phyloP scores from a whole-genome alignment of 1,140 invertebrate species.

The Cryptotermes secundus region DNA sequence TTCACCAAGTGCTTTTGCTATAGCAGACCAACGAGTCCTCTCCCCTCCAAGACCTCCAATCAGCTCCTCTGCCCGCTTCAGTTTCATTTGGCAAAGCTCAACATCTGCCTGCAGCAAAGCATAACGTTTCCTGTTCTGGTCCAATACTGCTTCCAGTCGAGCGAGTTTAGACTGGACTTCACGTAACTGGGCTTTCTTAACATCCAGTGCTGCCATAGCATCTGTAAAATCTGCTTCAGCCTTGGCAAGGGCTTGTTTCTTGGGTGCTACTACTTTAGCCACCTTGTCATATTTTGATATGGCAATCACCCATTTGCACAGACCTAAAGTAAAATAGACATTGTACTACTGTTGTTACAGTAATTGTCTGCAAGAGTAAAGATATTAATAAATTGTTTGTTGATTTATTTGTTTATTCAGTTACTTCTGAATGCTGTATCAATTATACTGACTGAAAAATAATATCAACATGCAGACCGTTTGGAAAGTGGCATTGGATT shows the following conservation, averaged over 20 bases:
- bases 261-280: slow-evolving; percentile 83
- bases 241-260: slow-evolving; percentile 73
- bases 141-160: slow-evolving; percentile 63
- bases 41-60: slow-evolving; percentile 84
- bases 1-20: slow-evolving; percentile 71
- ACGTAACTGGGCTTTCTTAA: slow-evolving; percentile 74
- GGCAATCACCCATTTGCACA: slow-evolving; percentile 90
- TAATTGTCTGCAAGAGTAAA: too few species aligned
- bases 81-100: slow-evolving; percentile 82
- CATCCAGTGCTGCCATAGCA: slow-evolving; percentile 66
- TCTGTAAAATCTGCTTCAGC: slow-evolving; percentile 71
- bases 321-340: slow-evolving; percentile 46
- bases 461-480: too few species aligned
- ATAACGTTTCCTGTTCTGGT: slow-evolving; percentile 45
- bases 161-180: slow-evolving; percentile 70
- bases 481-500: too few species aligned
- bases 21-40: slow-evolving; percentile 77
- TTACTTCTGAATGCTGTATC: too few species aligned
- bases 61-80: slow-evolving; percentile 90
- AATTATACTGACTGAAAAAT: too few species aligned
- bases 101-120: slow-evolving; percentile 58
- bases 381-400: too few species aligned
- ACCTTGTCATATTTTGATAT: slow-evolving; percentile 94
- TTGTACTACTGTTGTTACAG: not conserved
- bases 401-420: too few species aligned